phyloP scores from a whole-genome alignment of 2,113 vertebrate species.

The Eudyptes chrysolophus region DNA sequence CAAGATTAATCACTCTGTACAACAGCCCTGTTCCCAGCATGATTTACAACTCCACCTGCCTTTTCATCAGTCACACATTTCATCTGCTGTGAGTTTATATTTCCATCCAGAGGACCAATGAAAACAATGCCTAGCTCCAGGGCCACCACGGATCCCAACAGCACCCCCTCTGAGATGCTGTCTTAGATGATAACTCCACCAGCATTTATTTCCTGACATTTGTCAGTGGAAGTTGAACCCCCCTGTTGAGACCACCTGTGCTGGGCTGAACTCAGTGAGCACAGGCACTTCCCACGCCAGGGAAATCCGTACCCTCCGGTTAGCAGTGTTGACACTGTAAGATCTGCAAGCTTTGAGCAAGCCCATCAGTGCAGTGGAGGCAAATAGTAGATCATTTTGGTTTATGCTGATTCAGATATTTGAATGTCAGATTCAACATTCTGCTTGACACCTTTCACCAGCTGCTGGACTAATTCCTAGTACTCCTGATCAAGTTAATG shows the following conservation, averaged over 20 bases:
- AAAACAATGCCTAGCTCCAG: background rate
- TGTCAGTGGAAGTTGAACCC: background rate
- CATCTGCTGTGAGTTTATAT: background rate
- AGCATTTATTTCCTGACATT: background rate
- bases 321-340: background rate
- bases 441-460: background rate
- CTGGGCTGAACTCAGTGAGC: background rate
- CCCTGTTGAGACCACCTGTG: background rate
- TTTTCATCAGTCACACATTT: slow-evolving; percentile 36
- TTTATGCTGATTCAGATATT: background rate
- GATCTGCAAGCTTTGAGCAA: background rate
- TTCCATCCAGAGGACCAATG: background rate
- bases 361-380: background rate
- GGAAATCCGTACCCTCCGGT: accelerated
- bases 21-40: background rate
- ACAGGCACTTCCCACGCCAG: background rate
- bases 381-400: background rate
- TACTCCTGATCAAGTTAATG: background rate
- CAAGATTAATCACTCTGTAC: background rate
- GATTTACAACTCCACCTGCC: slow-evolving; percentile 39
- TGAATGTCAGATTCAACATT: slow-evolving; percentile 6
- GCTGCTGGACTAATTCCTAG: background rate
- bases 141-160: background rate
- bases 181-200: background rate
- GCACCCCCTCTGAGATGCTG: background rate